Evolutionary conservation across 2,888 invertebrate species (phyloP).

Genomic region (Hydropsyche betteni): DNA sequence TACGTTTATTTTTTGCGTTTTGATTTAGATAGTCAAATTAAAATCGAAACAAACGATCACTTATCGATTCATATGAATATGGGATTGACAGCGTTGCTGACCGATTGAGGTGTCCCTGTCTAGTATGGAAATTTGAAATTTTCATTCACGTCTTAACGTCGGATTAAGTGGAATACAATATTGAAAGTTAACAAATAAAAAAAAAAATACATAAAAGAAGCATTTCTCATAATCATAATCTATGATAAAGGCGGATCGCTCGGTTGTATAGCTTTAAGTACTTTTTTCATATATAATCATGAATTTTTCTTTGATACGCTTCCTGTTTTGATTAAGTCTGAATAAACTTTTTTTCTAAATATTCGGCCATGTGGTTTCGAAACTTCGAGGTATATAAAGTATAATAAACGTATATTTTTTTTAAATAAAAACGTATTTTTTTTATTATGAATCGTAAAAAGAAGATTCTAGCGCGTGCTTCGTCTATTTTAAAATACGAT

Average conservation of each 20-base stretch:
- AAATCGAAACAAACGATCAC: slow-evolving; percentile 10
- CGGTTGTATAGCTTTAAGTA: too few species aligned
- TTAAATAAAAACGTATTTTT: not conserved
- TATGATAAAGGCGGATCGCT: too few species aligned
- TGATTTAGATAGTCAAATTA: not conserved
- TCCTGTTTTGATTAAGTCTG: too few species aligned
- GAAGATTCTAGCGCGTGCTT: not conserved
- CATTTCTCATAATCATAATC: too few species aligned
- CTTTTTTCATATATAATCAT: too few species aligned
- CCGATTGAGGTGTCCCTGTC: slow-evolving; percentile 26
- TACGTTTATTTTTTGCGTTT: not conserved
- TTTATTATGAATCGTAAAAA: not conserved
- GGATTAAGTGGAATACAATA: too few species aligned
- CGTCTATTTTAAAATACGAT: slow-evolving; percentile 7
- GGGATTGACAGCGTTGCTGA: slow-evolving; percentile 15
- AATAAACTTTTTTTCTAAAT: too few species aligned
- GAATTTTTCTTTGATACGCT: too few species aligned
- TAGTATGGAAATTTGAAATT: slow-evolving; percentile 21
- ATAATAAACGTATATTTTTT: not conserved
- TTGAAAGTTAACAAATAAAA: too few species aligned
- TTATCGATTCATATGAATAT: slow-evolving; percentile 25
- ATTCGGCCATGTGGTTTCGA: not conserved
- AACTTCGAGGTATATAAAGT: too few species aligned
- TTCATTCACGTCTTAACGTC: slow-evolving; percentile 8
- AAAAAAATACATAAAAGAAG: too few species aligned